Evolutionary conservation across 2,888 invertebrate species (phyloP).

Genomic region (Lepidocyrtoides sp.): DNA sequence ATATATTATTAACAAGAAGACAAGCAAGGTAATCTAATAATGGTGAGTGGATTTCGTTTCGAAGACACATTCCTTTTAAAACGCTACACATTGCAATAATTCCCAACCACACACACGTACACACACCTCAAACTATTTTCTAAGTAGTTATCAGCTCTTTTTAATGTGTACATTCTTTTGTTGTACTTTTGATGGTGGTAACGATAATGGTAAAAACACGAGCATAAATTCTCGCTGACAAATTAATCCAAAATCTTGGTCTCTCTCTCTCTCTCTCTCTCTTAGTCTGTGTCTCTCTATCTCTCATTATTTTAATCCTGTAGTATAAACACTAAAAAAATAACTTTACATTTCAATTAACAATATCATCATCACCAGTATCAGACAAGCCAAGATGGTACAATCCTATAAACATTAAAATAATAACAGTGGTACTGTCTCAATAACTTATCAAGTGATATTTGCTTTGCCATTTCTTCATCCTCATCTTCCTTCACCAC

Average conservation of each 20-base stretch:
- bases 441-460: constrained; percentile 6
- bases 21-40: neutral
- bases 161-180: too few species aligned
- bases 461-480: neutral
- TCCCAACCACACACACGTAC: neutral
- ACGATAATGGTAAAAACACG: constrained; percentile 36
- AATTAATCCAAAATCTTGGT: constrained; percentile 58
- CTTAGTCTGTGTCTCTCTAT: neutral
- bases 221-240: constrained; percentile 55
- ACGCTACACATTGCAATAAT: neutral
- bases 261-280: too few species aligned
- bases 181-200: neutral
- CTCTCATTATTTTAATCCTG: neutral
- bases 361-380: constrained; percentile 5
- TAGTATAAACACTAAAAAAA: neutral
- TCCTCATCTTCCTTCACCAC: constrained; percentile 3
- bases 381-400: neutral
- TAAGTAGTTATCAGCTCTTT: too few species aligned
- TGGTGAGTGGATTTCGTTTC: neutral
- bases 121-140: too few species aligned
- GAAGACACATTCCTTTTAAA: neutral
- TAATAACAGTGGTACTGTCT: neutral
- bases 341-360: constrained; percentile 59
- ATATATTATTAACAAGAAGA: too few species aligned
- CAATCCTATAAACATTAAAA: neutral